Evolutionary conservation across 2,113 vertebrate species (phyloP).

Genomic region (Periophthalmodon schlosseri): DNA sequence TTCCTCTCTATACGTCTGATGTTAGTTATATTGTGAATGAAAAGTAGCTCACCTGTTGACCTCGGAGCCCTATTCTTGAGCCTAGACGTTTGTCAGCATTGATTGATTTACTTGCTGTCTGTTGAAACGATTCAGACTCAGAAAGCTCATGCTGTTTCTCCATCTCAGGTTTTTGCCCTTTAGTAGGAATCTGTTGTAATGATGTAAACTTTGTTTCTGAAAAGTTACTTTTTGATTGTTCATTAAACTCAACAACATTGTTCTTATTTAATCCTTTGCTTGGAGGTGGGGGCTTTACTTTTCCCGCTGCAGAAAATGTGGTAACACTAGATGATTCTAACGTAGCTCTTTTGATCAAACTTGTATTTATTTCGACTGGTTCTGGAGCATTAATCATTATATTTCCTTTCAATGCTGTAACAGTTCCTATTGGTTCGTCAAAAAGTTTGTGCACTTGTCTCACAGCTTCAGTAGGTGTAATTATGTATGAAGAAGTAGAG

Average conservation of each 20-base stretch:
- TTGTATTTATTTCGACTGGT: neutral
- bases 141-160: constrained; percentile 18
- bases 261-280: constrained; percentile 6
- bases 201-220: neutral
- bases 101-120: constrained; percentile 13
- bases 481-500: neutral
- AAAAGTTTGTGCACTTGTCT: neutral
- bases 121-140: constrained; percentile 21
- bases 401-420: constrained; percentile 3
- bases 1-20: neutral
- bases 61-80: constrained; percentile 30
- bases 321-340: neutral
- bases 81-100: neutral
- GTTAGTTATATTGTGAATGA: neutral
- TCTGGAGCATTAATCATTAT: constrained; percentile 9
- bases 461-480: neutral
- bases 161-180: constrained; percentile 3
- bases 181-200: neutral
- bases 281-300: constrained; percentile 6
- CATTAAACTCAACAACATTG: neutral
- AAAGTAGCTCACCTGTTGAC: constrained; percentile 53
- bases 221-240: constrained; percentile 13
- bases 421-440: neutral
- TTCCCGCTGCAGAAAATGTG: neutral
- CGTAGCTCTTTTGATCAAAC: constrained; percentile 14